phyloP scores from a whole-genome alignment of 2,888 invertebrate species.

The Galerucella nymphaeae region DNA sequence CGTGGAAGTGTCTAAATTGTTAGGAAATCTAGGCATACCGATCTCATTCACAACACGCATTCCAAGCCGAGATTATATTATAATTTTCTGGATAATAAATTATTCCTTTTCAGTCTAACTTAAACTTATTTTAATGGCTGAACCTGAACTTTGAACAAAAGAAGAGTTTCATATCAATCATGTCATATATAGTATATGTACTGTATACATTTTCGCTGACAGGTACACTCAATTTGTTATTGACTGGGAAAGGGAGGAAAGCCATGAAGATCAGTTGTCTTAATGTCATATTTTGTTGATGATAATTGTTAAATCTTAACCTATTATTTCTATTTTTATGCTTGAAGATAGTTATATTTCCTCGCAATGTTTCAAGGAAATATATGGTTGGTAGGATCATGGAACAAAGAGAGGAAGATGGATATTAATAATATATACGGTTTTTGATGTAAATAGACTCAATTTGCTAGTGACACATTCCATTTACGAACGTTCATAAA shows the following conservation, averaged over 20 bases:
- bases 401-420: constrained; percentile 34
- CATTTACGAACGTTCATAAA: constrained; percentile 59
- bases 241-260: constrained; percentile 46
- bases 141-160: constrained; percentile 48
- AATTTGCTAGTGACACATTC: constrained; percentile 57
- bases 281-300: too few species aligned
- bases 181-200: constrained; percentile 29
- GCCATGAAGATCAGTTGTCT: too few species aligned
- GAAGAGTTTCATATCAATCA: constrained; percentile 52
- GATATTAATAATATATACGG: constrained; percentile 53
- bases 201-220: constrained; percentile 31
- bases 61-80: constrained; percentile 28
- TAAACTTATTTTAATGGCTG: constrained; percentile 44
- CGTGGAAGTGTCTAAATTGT: constrained; percentile 26
- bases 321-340: too few species aligned
- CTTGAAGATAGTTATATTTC: not conserved
- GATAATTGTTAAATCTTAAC: too few species aligned
- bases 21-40: constrained; percentile 21
- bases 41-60: constrained; percentile 31
- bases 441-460: constrained; percentile 55
- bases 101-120: constrained; percentile 22
- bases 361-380: constrained; percentile 11
- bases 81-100: constrained; percentile 33
- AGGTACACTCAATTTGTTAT: constrained; percentile 58
- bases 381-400: constrained; percentile 28